Conservation (phyloP, 2,797 vertebrate genomes). For the Phylloscopus collybita region DNA sequence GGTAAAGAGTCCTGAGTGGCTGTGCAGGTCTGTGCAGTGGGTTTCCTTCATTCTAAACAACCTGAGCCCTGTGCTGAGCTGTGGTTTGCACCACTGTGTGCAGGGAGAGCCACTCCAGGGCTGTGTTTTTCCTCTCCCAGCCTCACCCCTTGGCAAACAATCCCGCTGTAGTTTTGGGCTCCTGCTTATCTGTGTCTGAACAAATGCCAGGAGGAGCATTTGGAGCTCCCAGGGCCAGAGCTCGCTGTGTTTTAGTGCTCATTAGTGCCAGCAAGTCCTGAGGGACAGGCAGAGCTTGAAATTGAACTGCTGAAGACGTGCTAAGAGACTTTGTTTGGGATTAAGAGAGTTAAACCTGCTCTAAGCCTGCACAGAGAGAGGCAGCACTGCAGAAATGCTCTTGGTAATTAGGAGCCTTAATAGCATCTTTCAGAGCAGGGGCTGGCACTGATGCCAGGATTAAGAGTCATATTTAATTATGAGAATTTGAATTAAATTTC, state of each 20-base stretch:
- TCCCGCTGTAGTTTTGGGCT: neutral
- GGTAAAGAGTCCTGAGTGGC: neutral
- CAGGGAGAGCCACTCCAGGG: neutral
- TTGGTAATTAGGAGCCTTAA: slow-evolving; percentile 30
- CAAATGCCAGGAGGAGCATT: slow-evolving; percentile 20
- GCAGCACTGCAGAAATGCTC: neutral
- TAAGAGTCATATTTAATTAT: slow-evolving; percentile 36
- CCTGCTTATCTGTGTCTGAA: slow-evolving; percentile 12
- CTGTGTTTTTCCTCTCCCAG: neutral
- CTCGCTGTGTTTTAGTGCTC: slow-evolving; percentile 10
- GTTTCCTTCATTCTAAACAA: neutral
- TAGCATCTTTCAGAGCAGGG: slow-evolving; percentile 6
- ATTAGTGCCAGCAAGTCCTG: slow-evolving; percentile 27
- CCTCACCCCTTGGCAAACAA: neutral
- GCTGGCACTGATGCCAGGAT: neutral
- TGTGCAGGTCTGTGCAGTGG: neutral
- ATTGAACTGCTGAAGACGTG: slow-evolving; percentile 12
- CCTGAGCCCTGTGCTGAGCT: neutral
- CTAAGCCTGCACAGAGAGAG: slow-evolving; percentile 9
- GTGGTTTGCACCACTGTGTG: neutral
- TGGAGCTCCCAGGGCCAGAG: neutral
- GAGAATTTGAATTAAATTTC: neutral
- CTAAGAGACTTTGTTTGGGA: slow-evolving; percentile 60
- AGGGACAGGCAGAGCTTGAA: slow-evolving; percentile 55
- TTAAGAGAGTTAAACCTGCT: slow-evolving; percentile 69